Evolutionary conservation across 1,140 invertebrate genomes (phyloP), one percentile per base, ranked within the genome.

Genomic region (Daktulosphaira vitifoliae): DNA sequence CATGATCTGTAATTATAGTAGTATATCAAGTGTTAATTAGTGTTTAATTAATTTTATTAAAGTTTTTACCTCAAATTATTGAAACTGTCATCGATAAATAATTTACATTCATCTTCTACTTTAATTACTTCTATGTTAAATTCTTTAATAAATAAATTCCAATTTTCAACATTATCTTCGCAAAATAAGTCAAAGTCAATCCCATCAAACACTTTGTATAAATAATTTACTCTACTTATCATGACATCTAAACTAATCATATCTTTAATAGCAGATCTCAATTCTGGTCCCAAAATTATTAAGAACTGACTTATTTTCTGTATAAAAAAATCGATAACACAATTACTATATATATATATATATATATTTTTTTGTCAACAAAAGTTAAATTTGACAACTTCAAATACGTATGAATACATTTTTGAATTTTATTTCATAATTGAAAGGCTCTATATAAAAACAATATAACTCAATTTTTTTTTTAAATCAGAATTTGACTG

Each of bases 101-200:
- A 13, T 62, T 62, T 62, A 25, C 56, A 62, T 20, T 62, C 56
- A 29, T 62, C 56, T 46, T 62, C 56, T 4, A 62, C 56, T 20
- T 16, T 48, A 18, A 46, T 46, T n/a, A 62, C 56, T 62, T 62
- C 56, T 18, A 33, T 20, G 26, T 62, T 18, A 29, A 62, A 62
- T 48, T 62, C 56, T 62, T 62, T 62, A 20, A 62, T 9, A 8
- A 46, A 62, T 48, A 62, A 33, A 48, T 62, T 62, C 56, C 56
- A 62, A 13, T 62, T 62, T 33, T 62, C 56, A 2, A 62, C 56
- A 20, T 62, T 62, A 11, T 62, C 56, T 62, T 62, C 56, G 7
- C 56, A 62, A 48, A 62, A 62, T 33, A 62, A 48, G 46, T 62
- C 56, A 29, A 62, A 62, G 29, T 62, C 56, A 15, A 62, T 62